phyloP scores from a whole-genome alignment of 2,888 invertebrate genomes.

The Carcina quercana region DNA sequence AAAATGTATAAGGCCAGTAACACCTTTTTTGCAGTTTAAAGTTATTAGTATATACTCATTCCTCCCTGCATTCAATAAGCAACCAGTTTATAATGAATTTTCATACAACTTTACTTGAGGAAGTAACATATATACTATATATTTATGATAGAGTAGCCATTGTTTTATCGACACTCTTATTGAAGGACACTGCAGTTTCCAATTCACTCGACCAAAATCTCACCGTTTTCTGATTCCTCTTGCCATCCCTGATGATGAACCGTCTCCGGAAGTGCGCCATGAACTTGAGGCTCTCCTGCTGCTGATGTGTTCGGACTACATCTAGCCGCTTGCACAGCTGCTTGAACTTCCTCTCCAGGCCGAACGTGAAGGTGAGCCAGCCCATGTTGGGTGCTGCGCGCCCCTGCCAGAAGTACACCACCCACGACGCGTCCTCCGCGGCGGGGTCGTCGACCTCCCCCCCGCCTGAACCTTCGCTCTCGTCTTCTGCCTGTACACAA shows the following conservation, averaged over 20 bases:
- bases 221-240: slow-evolving; percentile 75
- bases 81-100: no score
- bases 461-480: slow-evolving; percentile 44
- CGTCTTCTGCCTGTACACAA: slow-evolving; percentile 59
- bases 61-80: no score
- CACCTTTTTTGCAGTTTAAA: no score
- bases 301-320: slow-evolving; percentile 97
- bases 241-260: slow-evolving; percentile 94
- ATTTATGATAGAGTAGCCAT: no score
- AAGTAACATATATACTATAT: no score
- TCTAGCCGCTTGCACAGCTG: slow-evolving; percentile 73
- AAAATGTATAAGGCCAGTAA: no score
- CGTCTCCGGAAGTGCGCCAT: slow-evolving; percentile 96
- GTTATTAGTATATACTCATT: no score
- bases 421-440: slow-evolving; percentile 79
- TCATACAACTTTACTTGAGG: no score
- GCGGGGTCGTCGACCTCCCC: slow-evolving; percentile 67
- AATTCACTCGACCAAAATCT: no score
- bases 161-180: no score
- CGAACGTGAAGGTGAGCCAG: slow-evolving; percentile 99
- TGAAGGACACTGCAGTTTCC: no score
- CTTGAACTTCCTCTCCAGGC: slow-evolving; percentile 73
- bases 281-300: slow-evolving; percentile 98
- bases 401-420: slow-evolving; percentile 99
- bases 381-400: slow-evolving; percentile 98